These are phyloP conservation scores for Micronycteris hirsuta DNA, from an alignment of 2,113 vertebrate species.

Conservation along the genomic window DNA sequence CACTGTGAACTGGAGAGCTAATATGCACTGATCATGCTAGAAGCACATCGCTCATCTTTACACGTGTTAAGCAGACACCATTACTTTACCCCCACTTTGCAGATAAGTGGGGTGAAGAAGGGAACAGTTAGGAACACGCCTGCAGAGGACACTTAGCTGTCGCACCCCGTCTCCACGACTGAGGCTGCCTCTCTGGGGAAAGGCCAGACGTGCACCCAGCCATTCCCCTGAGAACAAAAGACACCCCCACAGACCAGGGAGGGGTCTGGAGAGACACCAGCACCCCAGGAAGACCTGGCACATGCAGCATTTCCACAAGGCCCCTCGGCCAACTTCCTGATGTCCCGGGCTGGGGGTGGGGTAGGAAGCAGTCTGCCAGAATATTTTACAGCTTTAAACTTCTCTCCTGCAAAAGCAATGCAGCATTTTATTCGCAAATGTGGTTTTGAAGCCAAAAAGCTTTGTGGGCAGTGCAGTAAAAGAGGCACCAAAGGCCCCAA, in stretches of 20 bases:
- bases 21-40: fast-evolving
- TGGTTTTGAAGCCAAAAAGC: not conserved
- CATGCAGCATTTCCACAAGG: not conserved
- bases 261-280: not conserved
- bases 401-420: not conserved
- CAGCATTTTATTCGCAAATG: not conserved
- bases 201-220: not conserved
- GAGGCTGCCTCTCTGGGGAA: fast-evolving
- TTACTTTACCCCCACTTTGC: fast-evolving
- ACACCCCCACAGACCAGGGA: too few species aligned
- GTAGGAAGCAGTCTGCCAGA: not conserved
- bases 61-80: fast-evolving
- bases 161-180: fast-evolving
- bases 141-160: not conserved
- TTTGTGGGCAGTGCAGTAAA: not conserved
- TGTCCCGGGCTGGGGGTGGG: not conserved
- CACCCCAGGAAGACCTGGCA: not conserved
- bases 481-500: not conserved
- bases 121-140: not conserved
- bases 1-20: fast-evolving
- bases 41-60: too few species aligned
- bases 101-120: not conserved
- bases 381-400: not conserved
- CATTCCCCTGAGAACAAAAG: not conserved
- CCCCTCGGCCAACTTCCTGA: not conserved